phyloP scores from a whole-genome alignment of 2,888 invertebrate species.

The Drosophila rellima region DNA sequence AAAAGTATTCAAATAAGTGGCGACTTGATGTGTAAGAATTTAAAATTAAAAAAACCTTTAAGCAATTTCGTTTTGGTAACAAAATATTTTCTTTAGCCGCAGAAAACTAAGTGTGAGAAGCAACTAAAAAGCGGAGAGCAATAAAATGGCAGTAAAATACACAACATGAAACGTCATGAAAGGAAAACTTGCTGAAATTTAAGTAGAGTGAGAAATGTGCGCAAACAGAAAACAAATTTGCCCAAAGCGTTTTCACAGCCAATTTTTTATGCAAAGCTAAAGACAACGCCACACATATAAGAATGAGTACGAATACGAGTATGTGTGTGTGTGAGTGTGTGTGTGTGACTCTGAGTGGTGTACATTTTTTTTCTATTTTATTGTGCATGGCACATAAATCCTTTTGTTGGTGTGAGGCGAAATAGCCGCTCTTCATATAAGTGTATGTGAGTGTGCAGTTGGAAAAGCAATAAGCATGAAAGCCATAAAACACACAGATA shows the following conservation, averaged over 20 bases:
- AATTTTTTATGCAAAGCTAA: slow-evolving; percentile 80
- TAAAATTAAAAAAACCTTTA: slow-evolving; percentile 1
- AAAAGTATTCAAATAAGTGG: background rate
- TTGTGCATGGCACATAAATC: slow-evolving; percentile 71
- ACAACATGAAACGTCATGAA: slow-evolving; percentile 43
- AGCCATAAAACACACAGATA: slow-evolving; percentile 49
- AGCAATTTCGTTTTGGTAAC: slow-evolving; percentile 35
- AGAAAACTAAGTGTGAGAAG: slow-evolving; percentile 35
- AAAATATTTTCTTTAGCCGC: slow-evolving; percentile 27
- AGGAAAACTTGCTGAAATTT: slow-evolving; percentile 43
- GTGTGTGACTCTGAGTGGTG: slow-evolving; percentile 26
- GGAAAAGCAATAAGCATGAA: slow-evolving; percentile 69
- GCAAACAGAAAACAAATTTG: slow-evolving; percentile 70
- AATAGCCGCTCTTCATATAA: slow-evolving; percentile 32
- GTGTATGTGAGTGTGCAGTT: slow-evolving; percentile 46
- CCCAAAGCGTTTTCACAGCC: slow-evolving; percentile 82
- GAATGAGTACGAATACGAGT: background rate
- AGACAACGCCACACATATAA: slow-evolving; percentile 63
- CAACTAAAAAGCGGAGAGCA: slow-evolving; percentile 32
- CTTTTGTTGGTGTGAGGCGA: slow-evolving; percentile 63
- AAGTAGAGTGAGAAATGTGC: slow-evolving; percentile 46
- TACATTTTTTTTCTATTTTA: slow-evolving; percentile 55
- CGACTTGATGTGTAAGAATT: background rate
- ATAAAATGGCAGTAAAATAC: slow-evolving; percentile 41
- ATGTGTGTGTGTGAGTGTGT: slow-evolving; percentile 5